Evolutionary conservation across 2,113 vertebrate genomes (phyloP), one percentile per base, ranked within the genome.

Genomic region (Mesembrinibis cayennensis): DNA sequence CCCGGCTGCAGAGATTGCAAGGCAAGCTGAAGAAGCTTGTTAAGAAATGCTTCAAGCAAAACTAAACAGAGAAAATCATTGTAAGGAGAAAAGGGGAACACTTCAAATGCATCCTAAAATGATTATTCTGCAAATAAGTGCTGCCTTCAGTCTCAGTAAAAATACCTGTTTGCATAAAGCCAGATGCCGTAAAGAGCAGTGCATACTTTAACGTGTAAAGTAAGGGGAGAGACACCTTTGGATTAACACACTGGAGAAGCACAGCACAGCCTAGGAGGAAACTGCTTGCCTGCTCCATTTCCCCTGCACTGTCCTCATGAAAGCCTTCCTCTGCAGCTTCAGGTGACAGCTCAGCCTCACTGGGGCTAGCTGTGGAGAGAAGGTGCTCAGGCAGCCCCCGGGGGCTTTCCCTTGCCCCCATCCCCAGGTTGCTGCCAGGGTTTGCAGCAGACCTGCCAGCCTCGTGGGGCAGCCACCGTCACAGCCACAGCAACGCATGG

Each of bases 121-220:
- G 56, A 95, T 94, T 95, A 87, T 91, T 95, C 94, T 95, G 94
- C 91, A 92, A 94, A 65, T 95, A 95, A 92, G 30, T 34, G 14
- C 61, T 93, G 77, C 36, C 27, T 91, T 79, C 81, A 45, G 1
- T 45, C 52, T 89, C 53, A 58, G 61, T 30, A 59, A 82, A 93
- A 95, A 79, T 63, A 95, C 52, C 69, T 89, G 56, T n/a, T 94
- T 87, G 34, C 53, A 58, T 40, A 80, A 92, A 79, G 29, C 42
- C 73, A 85, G 56, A 40, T 61, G 34, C 11, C 2, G 0, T 53
- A 56, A 38, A 55, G 32, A 67, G 7, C 38, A 70, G 9, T 8
- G 22, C 16, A 15, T 17, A 26, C n/a, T 70, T 52, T 44, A 69
- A 63, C 0, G 3, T 10, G 23, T 21, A 30, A 78, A 73, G 73